Percentiles rank a stretch among this genome's conserved stretches.
These are phyloP conservation scores for Tridacna gigas DNA, from an alignment of 2,888 invertebrate species.

Conservation along the genomic window DNA sequence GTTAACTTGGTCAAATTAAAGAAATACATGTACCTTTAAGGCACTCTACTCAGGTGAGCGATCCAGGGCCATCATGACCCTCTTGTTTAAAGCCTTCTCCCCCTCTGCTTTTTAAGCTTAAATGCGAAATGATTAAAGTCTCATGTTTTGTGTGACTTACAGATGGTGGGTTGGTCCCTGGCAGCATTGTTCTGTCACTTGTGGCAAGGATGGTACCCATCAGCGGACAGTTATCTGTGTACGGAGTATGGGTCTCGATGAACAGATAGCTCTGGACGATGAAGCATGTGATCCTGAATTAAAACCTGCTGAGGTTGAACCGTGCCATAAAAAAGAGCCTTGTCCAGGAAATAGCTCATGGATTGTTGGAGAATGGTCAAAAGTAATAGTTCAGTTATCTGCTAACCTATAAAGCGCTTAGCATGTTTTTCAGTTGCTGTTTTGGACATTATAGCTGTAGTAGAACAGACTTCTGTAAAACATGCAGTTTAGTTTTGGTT, in stretches of 20 bases:
- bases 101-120: too few species aligned
- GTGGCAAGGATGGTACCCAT: constrained; percentile 85
- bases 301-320: constrained; percentile 89
- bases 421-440: too few species aligned
- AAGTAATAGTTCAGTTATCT: constrained; percentile 63
- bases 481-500: too few species aligned
- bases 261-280: constrained; percentile 91
- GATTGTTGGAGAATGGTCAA: constrained; percentile 79
- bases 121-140: too few species aligned
- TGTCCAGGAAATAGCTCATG: constrained; percentile 79
- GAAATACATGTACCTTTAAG: too few species aligned
- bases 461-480: too few species aligned
- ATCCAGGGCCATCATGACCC: too few species aligned
- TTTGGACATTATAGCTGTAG: too few species aligned
- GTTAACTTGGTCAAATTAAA: too few species aligned
- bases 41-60: too few species aligned
- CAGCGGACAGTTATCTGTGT: constrained; percentile 85
- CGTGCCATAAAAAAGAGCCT: constrained; percentile 79
- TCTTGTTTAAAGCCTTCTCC: too few species aligned
- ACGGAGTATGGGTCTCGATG: constrained; percentile 85
- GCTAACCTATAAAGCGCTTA: too few species aligned
- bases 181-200: constrained; percentile 92
- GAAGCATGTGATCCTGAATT: constrained; percentile 89
- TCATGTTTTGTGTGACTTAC: background rate
- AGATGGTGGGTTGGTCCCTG: constrained; percentile 95